phyloP scores from a whole-genome alignment of 2,797 vertebrate genomes.

The Phalanger gymnotis region DNA sequence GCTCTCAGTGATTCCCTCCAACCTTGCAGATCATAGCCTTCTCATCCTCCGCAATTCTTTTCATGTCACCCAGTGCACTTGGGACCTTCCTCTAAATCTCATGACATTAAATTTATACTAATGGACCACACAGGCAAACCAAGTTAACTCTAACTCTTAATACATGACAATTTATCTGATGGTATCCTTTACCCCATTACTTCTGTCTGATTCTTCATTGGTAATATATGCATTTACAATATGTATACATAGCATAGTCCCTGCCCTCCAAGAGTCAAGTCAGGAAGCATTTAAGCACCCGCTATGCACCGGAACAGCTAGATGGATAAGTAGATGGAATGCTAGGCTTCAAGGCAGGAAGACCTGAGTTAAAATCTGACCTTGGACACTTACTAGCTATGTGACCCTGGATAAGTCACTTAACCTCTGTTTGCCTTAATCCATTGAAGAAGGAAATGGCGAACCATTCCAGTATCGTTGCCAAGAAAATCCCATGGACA shows the following conservation, averaged over 20 bases:
- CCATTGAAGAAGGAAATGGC: too few relatives aligned
- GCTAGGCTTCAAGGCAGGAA: too few relatives aligned
- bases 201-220: neutral
- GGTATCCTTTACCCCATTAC: neutral
- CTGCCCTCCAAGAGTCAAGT: slow-evolving; percentile 1
- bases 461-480: too few relatives aligned
- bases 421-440: neutral
- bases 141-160: neutral
- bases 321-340: too few relatives aligned
- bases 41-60: neutral
- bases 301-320: neutral
- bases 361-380: too few relatives aligned
- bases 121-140: neutral
- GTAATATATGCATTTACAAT: neutral
- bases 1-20: too few relatives aligned
- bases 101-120: neutral
- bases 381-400: neutral
- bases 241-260: neutral
- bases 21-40: neutral
- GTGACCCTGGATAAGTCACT: neutral
- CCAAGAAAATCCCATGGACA: too few relatives aligned
- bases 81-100: neutral
- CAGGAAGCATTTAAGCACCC: neutral
- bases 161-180: neutral
- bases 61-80: neutral